Conservation (phyloP, 1,140 invertebrate species). For the Phymastichus coffea region DNA sequence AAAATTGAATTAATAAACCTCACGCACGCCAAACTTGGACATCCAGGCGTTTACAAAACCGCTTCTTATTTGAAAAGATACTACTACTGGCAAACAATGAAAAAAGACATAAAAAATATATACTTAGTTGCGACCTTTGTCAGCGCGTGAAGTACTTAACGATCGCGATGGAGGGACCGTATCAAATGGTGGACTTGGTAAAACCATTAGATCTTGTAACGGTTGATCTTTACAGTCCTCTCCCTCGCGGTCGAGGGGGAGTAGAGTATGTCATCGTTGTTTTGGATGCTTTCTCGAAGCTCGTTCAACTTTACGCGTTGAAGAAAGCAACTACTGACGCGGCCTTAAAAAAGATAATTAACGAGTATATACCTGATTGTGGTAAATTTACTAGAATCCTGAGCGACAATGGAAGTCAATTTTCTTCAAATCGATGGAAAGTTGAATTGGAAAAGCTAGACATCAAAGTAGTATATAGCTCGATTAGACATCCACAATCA, state of each 20-base stretch:
- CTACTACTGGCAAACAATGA: constrained; percentile 38
- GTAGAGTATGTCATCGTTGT: constrained; percentile 41
- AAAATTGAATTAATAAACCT: constrained; percentile 14
- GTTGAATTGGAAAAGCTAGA: not conserved
- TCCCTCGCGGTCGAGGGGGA: constrained; percentile 32
- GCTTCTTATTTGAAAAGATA: constrained; percentile 33
- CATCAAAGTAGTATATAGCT: constrained; percentile 3
- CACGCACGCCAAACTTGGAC: constrained; percentile 38
- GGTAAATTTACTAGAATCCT: constrained; percentile 20
- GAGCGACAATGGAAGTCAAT: constrained; percentile 4
- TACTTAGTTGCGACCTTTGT: no score
- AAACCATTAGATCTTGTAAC: constrained; percentile 31
- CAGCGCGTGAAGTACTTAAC: constrained; percentile 21
- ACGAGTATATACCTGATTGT: constrained; percentile 25
- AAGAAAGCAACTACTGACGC: constrained; percentile 35
- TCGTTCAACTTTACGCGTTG: constrained; percentile 36
- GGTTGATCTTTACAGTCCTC: constrained; percentile 40
- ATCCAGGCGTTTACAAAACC: constrained; percentile 40
- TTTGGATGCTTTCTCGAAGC: constrained; percentile 42
- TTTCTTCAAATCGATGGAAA: not conserved
- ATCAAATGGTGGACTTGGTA: not conserved
- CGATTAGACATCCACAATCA: constrained; percentile 33
- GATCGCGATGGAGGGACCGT: not conserved
- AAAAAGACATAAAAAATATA: constrained; percentile 20
- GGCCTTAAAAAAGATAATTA: constrained; percentile 19